A percentile compares a stretch with the other conserved stretches of the same genome.
These are phyloP conservation scores for Dipodomys ordii DNA, from an alignment of 2,113 vertebrate genomes.

Conservation along the genomic window DNA sequence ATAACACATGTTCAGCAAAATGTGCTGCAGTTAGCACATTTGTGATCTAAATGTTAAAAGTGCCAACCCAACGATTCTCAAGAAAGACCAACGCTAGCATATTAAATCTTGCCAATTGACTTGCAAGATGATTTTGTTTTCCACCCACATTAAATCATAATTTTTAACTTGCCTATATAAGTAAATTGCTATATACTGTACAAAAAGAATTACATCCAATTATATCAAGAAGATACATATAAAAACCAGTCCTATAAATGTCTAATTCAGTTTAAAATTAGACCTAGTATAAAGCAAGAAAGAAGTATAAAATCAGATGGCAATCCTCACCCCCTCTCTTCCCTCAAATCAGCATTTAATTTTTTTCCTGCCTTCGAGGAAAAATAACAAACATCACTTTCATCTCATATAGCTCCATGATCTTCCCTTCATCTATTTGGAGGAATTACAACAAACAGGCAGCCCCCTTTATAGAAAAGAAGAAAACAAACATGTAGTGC, in stretches of 20 bases:
- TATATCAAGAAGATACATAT: constrained; percentile 41
- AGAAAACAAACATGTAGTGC: neutral
- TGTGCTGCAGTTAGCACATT: neutral
- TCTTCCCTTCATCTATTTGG: neutral
- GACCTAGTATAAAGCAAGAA: constrained; percentile 4
- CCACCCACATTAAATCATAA: constrained; percentile 27
- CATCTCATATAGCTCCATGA: neutral
- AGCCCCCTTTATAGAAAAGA: neutral
- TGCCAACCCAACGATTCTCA: neutral
- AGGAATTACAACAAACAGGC: neutral
- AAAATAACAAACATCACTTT: constrained; percentile 36
- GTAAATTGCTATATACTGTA: constrained; percentile 58
- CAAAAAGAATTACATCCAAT: constrained; percentile 51
- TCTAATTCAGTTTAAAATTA: constrained; percentile 57
- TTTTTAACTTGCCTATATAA: constrained; percentile 55
- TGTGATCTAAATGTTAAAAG: constrained; percentile 19
- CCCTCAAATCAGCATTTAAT: constrained; percentile 10
- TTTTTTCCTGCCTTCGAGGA: neutral
- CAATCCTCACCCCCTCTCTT: neutral
- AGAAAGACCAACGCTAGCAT: constrained; percentile 44
- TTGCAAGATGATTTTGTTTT: constrained; percentile 57
- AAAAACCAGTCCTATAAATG: constrained; percentile 38
- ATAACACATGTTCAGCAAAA: constrained; percentile 34
- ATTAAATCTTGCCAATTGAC: constrained; percentile 35
- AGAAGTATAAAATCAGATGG: constrained; percentile 51